Conservation (phyloP, 2,113 vertebrate species). For the Dermatemys mawii region DNA sequence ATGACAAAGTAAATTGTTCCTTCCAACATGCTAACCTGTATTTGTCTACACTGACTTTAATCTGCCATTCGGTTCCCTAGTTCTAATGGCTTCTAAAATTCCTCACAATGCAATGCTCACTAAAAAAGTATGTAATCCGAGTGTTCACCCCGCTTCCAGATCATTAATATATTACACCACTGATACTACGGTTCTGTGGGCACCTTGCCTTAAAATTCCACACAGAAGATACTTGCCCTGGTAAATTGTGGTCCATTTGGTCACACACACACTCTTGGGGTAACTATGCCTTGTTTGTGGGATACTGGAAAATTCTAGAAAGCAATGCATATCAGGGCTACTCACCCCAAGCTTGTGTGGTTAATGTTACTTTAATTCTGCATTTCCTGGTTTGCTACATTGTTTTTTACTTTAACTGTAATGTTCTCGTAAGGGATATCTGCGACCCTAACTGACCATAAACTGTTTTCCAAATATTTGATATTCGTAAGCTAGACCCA, state of each 20-base stretch:
- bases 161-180: neutral
- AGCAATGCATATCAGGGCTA: neutral
- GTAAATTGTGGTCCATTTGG: neutral
- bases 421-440: neutral
- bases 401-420: conserved; percentile 15
- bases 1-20: neutral
- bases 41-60: neutral
- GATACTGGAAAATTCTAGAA: neutral
- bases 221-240: neutral
- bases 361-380: neutral
- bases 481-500: neutral
- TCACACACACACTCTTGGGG: neutral
- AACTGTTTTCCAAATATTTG: neutral
- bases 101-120: neutral
- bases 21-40: neutral
- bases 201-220: neutral
- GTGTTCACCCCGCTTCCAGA: neutral
- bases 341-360: neutral
- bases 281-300: neutral
- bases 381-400: neutral
- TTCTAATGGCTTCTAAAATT: neutral
- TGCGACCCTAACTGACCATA: neutral
- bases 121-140: neutral
- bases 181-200: neutral
- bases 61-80: neutral